Evolutionary conservation across 1,140 invertebrate species (phyloP), one percentile per base, ranked within the genome.

Genomic region (Eurytemora carolleeae): DNA sequence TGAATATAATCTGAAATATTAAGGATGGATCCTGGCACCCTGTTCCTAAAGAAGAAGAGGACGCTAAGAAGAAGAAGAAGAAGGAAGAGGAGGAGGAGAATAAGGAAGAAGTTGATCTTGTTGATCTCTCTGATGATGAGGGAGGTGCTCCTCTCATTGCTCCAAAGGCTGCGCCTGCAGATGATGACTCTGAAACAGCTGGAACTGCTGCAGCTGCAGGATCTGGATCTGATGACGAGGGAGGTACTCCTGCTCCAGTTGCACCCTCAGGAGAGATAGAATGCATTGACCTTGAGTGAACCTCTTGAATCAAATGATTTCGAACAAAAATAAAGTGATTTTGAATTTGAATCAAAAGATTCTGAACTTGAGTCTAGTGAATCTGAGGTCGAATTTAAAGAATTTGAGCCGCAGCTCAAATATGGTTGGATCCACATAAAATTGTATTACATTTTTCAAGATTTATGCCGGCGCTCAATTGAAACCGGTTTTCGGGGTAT

Each of bases 1-100:
- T 52, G 44, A 52, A 15, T 52, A 52, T 52, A 15, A n/a, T 15
- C n/a, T 52, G 44, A 52, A 52, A n/a, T 57, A 54, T 59, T 18
- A 31, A 61, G 60, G 60, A 62, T 25, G 60, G 60, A 19, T 57
- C 60, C 24, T 62, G 60, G 60, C 57, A 57, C 18, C 60, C 60
- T 1, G 60, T 62, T 2, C 60, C 60, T 18, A 56, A 25, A 24
- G 60, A 62, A 24, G 44, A 57, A 23, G 53, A 55, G 20, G 19
- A 57, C 19, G 15, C 60, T 16, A 56, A 62, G 21, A 26, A 52
- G 2, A 54, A 17, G n/a, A 26, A 52, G 16, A n/a, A 52, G n/a
- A 2, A 22, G 16, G 23, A 61, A 23, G 17, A 53, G 19, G 44
- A 61, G 31, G 26, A 61, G 15, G 53, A 59, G 16, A 18, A 54